Percentiles rank a stretch among this genome's conserved stretches.
Evolutionary conservation across 2,113 vertebrate genomes (phyloP).

Genomic region (Gila orcuttii): DNA sequence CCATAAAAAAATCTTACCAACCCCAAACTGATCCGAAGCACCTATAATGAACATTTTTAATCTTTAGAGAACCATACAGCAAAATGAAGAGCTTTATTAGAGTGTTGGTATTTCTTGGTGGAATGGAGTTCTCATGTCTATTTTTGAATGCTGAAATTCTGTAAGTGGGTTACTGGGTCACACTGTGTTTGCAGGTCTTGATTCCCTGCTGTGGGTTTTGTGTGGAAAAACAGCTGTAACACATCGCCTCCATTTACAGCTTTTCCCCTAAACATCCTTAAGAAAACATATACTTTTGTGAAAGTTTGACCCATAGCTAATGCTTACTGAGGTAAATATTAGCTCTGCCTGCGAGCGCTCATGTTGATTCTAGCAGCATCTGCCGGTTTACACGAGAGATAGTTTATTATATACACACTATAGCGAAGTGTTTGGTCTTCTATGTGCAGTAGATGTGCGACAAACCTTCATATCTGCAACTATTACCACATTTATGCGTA

Average conservation of each 20-base stretch:
- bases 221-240: constrained; percentile 20
- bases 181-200: background rate
- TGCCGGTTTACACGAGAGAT: constrained; percentile 16
- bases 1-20: background rate
- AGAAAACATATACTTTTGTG: background rate
- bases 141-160: background rate
- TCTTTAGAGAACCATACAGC: background rate
- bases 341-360: background rate
- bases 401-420: constrained; percentile 1
- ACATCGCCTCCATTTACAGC: background rate
- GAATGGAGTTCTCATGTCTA: background rate
- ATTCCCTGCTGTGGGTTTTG: constrained; percentile 1
- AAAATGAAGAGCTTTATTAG: background rate
- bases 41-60: background rate
- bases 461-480: background rate
- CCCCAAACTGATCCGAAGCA: background rate
- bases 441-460: background rate
- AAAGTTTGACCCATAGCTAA: background rate
- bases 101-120: background rate
- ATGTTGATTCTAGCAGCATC: constrained; percentile 3
- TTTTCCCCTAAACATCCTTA: constrained; percentile 3
- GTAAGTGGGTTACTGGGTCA: constrained; percentile 31
- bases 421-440: background rate
- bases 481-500: background rate
- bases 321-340: constrained; percentile 19